A percentile compares a stretch with the other conserved stretches of the same genome.
Conservation (phyloP, 2,797 vertebrate genomes). For the Bryconaethiops microstoma region DNA sequence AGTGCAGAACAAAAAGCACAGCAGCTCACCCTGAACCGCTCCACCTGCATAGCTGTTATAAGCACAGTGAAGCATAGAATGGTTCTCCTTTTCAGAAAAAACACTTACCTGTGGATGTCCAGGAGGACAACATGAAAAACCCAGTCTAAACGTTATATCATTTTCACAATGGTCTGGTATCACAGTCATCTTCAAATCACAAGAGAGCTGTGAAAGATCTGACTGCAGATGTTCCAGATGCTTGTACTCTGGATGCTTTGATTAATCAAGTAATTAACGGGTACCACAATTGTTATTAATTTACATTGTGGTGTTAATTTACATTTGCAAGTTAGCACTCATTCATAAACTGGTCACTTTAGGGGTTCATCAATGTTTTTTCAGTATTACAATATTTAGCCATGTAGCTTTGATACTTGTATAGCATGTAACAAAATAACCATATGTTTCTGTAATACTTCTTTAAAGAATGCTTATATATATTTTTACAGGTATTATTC, state of each 20-base stretch:
- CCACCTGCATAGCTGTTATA: too few species aligned
- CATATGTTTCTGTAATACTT: neutral
- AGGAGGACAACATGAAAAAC: neutral
- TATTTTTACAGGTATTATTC: constrained; percentile 85
- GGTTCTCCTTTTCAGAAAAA: neutral
- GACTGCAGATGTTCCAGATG: neutral
- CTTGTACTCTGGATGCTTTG: too few species aligned
- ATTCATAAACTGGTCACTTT: too few species aligned
- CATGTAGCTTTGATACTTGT: too few species aligned
- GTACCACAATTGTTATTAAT: too few species aligned
- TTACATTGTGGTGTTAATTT: too few species aligned
- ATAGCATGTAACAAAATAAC: neutral
- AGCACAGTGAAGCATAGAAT: neutral
- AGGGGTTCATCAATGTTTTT: too few species aligned
- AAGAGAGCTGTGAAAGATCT: neutral
- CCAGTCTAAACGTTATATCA: neutral
- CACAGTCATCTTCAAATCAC: neutral
- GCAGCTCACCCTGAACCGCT: neutral
- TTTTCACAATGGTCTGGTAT: neutral
- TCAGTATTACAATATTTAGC: neutral
- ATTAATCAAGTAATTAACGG: neutral
- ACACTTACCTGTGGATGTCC: neutral
- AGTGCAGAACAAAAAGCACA: neutral
- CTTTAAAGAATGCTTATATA: neutral
- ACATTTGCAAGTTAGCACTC: too few species aligned